Evolutionary conservation across 2,113 vertebrate genomes (phyloP).

Genomic region (Neopipo cinnamomea): DNA sequence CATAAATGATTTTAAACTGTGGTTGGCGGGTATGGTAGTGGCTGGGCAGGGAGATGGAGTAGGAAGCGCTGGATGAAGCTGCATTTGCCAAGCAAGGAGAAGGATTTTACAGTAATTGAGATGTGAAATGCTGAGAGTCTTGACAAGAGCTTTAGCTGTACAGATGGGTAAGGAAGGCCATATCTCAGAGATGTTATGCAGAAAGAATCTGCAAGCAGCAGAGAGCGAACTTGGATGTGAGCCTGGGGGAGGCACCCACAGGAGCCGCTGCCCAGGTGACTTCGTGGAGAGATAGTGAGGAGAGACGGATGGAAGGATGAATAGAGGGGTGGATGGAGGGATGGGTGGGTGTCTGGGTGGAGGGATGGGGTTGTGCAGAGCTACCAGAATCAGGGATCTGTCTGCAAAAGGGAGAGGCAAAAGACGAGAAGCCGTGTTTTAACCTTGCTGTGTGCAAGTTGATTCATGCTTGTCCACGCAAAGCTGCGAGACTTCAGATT

Average conservation of each 20-base stretch:
- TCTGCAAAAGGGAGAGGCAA: neutral
- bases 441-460: neutral
- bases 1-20: conserved; percentile 59
- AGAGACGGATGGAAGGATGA: neutral
- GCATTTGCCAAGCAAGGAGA: conserved; percentile 64
- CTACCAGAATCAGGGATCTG: neutral
- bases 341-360: neutral
- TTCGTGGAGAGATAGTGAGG: neutral
- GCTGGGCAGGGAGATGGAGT: conserved; percentile 57
- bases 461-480: neutral
- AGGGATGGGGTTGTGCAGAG: neutral
- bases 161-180: conserved; percentile 69
- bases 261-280: conserved; percentile 63
- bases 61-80: conserved; percentile 55
- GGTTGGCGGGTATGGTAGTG: conserved; percentile 49
- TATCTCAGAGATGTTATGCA: conserved; percentile 67
- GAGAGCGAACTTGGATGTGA: conserved; percentile 44
- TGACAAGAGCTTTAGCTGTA: conserved; percentile 73
- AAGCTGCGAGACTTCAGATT: neutral
- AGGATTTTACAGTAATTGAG: conserved; percentile 71
- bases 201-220: conserved; percentile 64
- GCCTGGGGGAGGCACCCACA: conserved; percentile 41
- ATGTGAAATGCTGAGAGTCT: conserved; percentile 69
- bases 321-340: neutral
- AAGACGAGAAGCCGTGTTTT: neutral